phyloP scores from a whole-genome alignment of 2,113 vertebrate species.

The Macheiramphus alcinus region DNA sequence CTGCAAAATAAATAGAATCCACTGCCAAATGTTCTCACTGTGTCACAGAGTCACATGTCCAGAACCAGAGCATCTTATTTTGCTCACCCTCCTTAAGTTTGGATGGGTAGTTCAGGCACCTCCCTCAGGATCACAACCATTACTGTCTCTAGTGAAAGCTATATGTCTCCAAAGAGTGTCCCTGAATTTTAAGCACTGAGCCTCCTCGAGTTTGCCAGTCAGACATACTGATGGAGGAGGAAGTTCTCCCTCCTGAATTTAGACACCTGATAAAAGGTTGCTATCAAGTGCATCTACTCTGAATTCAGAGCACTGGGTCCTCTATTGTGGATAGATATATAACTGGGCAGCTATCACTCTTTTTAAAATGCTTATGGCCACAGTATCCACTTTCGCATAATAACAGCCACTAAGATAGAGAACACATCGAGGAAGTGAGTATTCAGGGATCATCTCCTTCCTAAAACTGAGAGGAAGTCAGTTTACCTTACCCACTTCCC shows the following conservation, averaged over 20 bases:
- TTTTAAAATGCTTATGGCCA: not conserved
- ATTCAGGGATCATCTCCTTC: not conserved
- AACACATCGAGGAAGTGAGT: not conserved
- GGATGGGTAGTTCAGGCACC: not conserved
- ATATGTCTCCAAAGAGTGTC: not conserved
- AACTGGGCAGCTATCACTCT: not conserved
- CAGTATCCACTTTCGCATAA: not conserved
- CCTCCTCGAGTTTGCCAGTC: not conserved
- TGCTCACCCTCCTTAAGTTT: not conserved
- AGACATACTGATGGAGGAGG: not conserved
- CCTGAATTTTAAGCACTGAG: not conserved
- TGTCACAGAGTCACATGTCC: not conserved
- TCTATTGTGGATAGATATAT: not conserved
- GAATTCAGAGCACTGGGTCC: not conserved
- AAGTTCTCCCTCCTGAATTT: not conserved
- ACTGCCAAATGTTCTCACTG: not conserved
- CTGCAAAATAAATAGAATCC: not conserved
- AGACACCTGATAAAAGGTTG: not conserved
- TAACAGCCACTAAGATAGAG: not conserved
- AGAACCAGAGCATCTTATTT: not conserved
- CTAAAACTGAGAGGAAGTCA: not conserved
- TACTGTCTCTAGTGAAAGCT: not conserved
- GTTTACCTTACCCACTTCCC: not conserved
- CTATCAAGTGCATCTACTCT: accelerated
- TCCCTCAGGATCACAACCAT: not conserved